Conservation (phyloP, 2,888 invertebrate genomes). For the Eupithecia dodoneata region DNA sequence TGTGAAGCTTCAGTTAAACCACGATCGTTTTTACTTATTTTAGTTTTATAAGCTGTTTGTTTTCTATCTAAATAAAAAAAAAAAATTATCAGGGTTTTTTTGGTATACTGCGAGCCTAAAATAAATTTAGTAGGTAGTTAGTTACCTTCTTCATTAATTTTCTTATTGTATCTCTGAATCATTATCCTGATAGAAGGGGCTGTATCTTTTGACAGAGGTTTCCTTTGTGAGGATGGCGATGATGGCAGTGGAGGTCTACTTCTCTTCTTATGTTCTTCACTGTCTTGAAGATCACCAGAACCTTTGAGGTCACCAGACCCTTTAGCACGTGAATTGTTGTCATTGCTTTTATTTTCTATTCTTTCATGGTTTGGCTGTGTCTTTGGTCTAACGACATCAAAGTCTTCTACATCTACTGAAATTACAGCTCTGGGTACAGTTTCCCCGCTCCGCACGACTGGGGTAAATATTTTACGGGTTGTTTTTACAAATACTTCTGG, state of each 20-base stretch:
- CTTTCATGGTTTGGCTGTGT: conserved; percentile 45
- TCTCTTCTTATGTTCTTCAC: conserved; percentile 67
- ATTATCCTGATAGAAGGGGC: conserved; percentile 88
- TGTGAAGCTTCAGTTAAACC: too few relatives aligned
- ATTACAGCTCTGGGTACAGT: conserved; percentile 81
- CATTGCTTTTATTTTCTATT: conserved; percentile 53
- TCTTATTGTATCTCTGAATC: conserved; percentile 88
- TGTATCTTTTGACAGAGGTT: conserved; percentile 84
- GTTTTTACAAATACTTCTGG: conserved; percentile 91
- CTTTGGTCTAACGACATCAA: conserved; percentile 67
- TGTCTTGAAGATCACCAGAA: conserved; percentile 70
- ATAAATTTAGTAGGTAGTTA: neutral
- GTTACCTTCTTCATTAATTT: conserved; percentile 84
- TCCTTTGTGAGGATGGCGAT: conserved; percentile 85
- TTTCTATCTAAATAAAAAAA: too few relatives aligned
- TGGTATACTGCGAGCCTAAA: neutral
- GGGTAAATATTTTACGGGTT: conserved; percentile 91
- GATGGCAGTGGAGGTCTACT: conserved; percentile 84
- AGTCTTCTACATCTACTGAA: conserved; percentile 69
- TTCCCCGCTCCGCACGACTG: conserved; percentile 85
- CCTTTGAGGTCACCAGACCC: conserved; percentile 71
- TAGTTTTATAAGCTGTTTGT: too few relatives aligned
- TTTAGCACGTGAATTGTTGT: conserved; percentile 60
- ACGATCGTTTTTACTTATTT: too few relatives aligned
- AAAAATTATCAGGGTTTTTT: too few relatives aligned